Base-by-base conservation (phyloP, 2,888 invertebrate species). In the Junonia oenone region DNA sequence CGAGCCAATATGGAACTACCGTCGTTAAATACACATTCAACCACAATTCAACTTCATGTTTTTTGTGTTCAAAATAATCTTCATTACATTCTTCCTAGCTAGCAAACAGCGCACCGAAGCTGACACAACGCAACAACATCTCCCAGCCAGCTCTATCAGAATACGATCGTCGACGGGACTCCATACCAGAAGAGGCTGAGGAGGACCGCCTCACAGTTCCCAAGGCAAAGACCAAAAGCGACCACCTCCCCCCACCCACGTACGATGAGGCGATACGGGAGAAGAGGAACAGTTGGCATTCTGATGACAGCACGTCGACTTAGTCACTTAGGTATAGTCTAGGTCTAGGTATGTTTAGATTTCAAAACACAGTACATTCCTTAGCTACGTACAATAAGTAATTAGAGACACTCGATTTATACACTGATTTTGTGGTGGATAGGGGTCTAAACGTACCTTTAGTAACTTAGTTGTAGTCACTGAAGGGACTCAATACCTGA, bases 401-500 rank as follows among this genome's bases (percentile, higher is more conserved):
- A n/a, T n/a, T n/a, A n/a, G n/a, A n/a, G n/a, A n/a, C n/a, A n/a
- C n/a, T n/a, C n/a, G n/a, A n/a, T n/a, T n/a, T n/a, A n/a, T n/a
- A n/a, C n/a, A n/a, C n/a, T n/a, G n/a, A n/a, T n/a, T n/a, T n/a
- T n/a, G n/a, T n/a, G n/a, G n/a, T n/a, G n/a, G n/a, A n/a, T n/a
- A n/a, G n/a, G n/a, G n/a, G n/a, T n/a, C n/a, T n/a, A n/a, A n/a
- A n/a, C n/a, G n/a, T n/a, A n/a, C n/a, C n/a, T n/a, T n/a, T n/a
- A n/a, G n/a, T n/a, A n/a, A n/a, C n/a, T n/a, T n/a, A n/a, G n/a
- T n/a, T n/a, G n/a, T n/a, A n/a, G n/a, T 0, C 75, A 90, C 3
- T 89, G 92, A 6, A 85, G 92, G 8, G 92, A 92, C 70, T 92
- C 93, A n/a, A 93, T 93, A 54, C 93, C 93, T 0, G 93, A 93